Evolutionary conservation across 2,888 invertebrate genomes (phyloP), one percentile per base, ranked within the genome.

Genomic region (Cosmia trapezina): DNA sequence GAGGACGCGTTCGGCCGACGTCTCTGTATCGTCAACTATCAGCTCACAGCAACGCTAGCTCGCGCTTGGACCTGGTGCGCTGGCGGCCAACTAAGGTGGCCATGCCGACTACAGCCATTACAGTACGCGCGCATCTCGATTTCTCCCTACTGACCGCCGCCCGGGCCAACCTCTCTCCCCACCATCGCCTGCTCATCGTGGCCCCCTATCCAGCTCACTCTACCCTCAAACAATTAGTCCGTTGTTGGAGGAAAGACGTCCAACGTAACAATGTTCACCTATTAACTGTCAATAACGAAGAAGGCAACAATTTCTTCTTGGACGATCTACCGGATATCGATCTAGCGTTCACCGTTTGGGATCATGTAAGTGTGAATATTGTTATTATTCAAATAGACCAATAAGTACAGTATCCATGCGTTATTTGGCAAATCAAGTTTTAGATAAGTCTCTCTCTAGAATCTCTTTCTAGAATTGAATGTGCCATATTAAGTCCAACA

Each of bases 251-350:
- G 68, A 86, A 79, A 53, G 88, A 87, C 17, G 67, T 80, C 11
- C 77, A 87, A 28, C 79, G 84, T 28, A 90, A 89, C 59, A 84
- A 89, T 66, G 83, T 93, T 54, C 84, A 86, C 33, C 72, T 93
- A 37, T 69, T 91, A n/a, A 89, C 89, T 83, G 78, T 90, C 11
- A 90, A 90, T 37, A 84, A 90, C 57, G 87, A 88, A 64, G 79
- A 88, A 45, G 80, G 77, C 2, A 85, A 84, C 41, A 86, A 88
- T 33, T 84, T 88, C 72, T 72, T 68, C 43, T 66, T 90, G 41
- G 88, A 87, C 43, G 81, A 91, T 63, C 62, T 91, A n/a, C 89
- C 92, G 0, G 85, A 90, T 53, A 73, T 90, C 33, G 86, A 91
- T 76, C 80, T 93, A 45, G 88, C 88, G 1, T 89, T 85, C 62